Conservation (phyloP, 2,797 vertebrate genomes). For the Miichthys miiuy region DNA sequence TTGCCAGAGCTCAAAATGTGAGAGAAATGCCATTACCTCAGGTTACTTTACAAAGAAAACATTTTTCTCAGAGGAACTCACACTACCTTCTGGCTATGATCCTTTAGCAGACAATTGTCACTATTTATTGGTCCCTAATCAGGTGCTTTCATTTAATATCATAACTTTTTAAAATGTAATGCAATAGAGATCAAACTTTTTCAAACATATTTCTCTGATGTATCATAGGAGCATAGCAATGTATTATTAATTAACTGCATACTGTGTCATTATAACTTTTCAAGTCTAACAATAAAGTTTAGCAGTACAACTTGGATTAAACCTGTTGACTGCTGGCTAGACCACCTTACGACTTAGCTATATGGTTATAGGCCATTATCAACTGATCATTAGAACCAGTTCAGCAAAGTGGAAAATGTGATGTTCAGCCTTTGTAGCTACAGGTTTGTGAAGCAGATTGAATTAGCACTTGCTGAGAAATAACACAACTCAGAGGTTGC, state of each 20-base stretch:
- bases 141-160: slow-evolving; percentile 34
- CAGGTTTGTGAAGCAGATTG: slow-evolving; percentile 76
- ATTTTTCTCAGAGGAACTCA: slow-evolving; percentile 41
- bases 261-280: slow-evolving; percentile 17
- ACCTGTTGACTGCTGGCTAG: slow-evolving; percentile 56
- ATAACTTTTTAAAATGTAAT: slow-evolving; percentile 25
- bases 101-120: slow-evolving; percentile 40
- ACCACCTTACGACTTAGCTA: slow-evolving; percentile 47
- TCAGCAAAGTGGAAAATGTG: slow-evolving; percentile 79
- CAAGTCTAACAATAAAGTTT: slow-evolving; percentile 34
- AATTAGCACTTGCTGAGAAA: slow-evolving; percentile 70
- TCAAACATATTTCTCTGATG: slow-evolving; percentile 6
- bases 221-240: slow-evolving; percentile 14
- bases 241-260: slow-evolving; percentile 15
- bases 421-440: slow-evolving; percentile 74
- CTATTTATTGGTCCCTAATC: slow-evolving; percentile 44
- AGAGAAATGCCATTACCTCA: slow-evolving; percentile 67
- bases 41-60: slow-evolving; percentile 50
- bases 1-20: slow-evolving; percentile 52
- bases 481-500: slow-evolving; percentile 73
- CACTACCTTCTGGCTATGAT: slow-evolving; percentile 36
- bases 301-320: slow-evolving; percentile 34
- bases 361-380: slow-evolving; percentile 76
- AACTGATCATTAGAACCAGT: slow-evolving; percentile 77
- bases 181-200: slow-evolving; percentile 25